Conservation (phyloP, 2,888 invertebrate species). For the Spicauda simplicius region DNA sequence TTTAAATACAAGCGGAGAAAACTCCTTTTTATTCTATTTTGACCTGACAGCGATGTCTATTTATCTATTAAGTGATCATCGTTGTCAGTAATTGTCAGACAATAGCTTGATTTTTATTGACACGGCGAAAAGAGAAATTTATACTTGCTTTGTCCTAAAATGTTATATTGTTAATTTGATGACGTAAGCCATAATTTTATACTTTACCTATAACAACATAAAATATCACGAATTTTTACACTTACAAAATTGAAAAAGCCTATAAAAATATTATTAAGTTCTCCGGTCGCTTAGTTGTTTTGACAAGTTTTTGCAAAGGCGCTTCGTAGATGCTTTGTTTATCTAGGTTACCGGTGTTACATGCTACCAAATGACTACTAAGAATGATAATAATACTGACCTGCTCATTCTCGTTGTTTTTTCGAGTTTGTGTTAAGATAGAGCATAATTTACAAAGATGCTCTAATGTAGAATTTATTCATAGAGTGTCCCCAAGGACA, state of each 20-base stretch:
- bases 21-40: constrained; percentile 6
- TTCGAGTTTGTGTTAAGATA: too few species aligned
- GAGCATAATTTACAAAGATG: too few species aligned
- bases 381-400: neutral
- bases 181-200: too few species aligned
- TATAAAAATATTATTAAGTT: constrained; percentile 5
- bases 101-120: neutral
- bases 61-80: constrained; percentile 8
- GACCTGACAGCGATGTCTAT: constrained; percentile 1
- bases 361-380: neutral
- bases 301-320: constrained; percentile 40
- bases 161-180: too few species aligned
- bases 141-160: too few species aligned
- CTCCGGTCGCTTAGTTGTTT: constrained; percentile 29
- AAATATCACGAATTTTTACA: neutral
- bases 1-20: constrained; percentile 27
- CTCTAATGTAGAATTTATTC: too few species aligned
- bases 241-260: neutral
- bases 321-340: constrained; percentile 41
- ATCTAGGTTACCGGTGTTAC: constrained; percentile 35
- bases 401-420: too few species aligned
- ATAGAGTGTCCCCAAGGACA: too few species aligned
- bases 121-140: too few species aligned
- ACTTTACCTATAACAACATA: too few species aligned
- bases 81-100: neutral